These are phyloP conservation scores for Chloroceryle aenea DNA, from an alignment of 2,113 vertebrate species.

Conservation along the genomic window DNA sequence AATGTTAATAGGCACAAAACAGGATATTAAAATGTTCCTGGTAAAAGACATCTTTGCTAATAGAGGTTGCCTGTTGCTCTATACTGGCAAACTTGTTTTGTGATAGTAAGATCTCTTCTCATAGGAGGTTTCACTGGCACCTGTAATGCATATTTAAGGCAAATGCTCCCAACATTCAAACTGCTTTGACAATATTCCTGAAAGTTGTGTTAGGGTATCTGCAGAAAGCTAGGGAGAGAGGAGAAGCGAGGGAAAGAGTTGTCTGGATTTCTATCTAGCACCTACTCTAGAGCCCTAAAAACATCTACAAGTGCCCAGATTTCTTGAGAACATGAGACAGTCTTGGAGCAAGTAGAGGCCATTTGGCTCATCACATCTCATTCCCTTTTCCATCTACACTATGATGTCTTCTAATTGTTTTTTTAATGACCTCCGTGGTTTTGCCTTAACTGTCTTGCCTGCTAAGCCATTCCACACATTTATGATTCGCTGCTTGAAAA, in stretches of 20 bases:
- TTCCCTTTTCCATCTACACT: slow-evolving; percentile 48
- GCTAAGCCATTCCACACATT: slow-evolving; percentile 75
- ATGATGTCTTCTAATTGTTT: slow-evolving; percentile 69
- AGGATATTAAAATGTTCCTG: not conserved
- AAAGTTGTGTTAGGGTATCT: not conserved
- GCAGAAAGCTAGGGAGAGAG: not conserved
- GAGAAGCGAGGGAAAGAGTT: not conserved
- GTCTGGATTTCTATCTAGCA: not conserved
- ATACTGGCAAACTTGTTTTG: not conserved
- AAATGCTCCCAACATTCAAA: not conserved
- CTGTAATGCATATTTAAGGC: not conserved
- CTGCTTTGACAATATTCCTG: not conserved
- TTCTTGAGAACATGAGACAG: not conserved
- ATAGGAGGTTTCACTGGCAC: not conserved
- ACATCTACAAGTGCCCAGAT: not conserved
- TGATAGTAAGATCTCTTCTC: not conserved
- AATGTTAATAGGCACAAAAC: not conserved
- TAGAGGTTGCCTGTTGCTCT: not conserved
- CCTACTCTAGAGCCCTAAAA: not conserved
- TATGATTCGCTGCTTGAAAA: slow-evolving; percentile 70
- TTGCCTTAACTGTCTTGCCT: slow-evolving; percentile 72
- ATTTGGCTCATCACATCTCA: slow-evolving; percentile 19
- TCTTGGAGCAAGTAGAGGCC: not conserved
- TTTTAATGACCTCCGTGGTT: slow-evolving; percentile 69
- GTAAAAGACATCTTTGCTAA: not conserved